Base-by-base conservation (phyloP, 2,797 vertebrate species). In the Phylloscopus collybita region DNA sequence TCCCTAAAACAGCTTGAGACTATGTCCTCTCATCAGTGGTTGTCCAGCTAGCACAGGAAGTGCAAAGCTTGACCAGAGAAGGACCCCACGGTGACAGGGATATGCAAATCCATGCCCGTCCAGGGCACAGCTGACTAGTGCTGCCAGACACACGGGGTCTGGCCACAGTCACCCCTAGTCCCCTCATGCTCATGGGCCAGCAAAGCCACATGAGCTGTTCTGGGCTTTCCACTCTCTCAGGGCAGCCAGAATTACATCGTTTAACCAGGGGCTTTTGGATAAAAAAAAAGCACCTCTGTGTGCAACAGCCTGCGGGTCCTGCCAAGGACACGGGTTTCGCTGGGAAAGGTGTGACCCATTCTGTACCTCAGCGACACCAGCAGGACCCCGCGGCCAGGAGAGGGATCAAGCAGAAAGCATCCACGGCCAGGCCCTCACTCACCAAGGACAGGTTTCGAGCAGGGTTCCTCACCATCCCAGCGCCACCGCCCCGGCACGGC, bases 1-100 rank as follows among this genome's bases (percentile, higher is more conserved):
- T 18, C 12, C 38, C 18, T 18, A 16, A 15, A 25, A 13, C n/a
- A 29, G 64, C n/a, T 12, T 8, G 21, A 30, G 19, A 16, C 47
- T 2, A 7, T 11, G 16, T 20, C 27, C 34, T 17, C 56, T 34
- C 49, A 11, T 7, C n/a, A n/a, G 27, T 2, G 14, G 3, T 1
- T 13, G 32, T 5, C 22, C 45, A 67, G 45, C 13, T 45, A 75
- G 53, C 27, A 10, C 26, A 32, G 6, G 4, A 22, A 27, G 40
- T 19, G 18, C 38, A 23, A 20, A 13, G 23, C 27, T 23, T 13
- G 6, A 7, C 19, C 47, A n/a, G 23, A 12, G 38, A 32, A 36
- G n/a, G 18, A 27, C n/a, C 18, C 15, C 27, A 12, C 2, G 7
- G n/a, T 29, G 47, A 29, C 9, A 30, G 13, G 34, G 38, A 38